Evolutionary conservation across 2,888 invertebrate species (phyloP).

Genomic region (Rapana venosa): DNA sequence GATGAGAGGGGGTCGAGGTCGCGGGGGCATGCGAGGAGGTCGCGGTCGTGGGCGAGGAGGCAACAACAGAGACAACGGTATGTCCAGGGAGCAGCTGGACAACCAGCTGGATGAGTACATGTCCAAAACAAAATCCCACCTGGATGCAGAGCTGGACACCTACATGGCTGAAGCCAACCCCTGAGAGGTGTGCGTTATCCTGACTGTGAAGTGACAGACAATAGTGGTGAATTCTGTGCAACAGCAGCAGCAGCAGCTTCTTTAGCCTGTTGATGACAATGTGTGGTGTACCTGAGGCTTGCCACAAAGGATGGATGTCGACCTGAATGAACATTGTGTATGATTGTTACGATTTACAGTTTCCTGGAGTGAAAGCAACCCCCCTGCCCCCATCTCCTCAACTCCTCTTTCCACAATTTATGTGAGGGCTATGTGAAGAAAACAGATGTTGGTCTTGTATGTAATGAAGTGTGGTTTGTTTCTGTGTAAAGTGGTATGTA

Average conservation of each 20-base stretch:
- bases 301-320: too few species aligned
- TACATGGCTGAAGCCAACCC: constrained; percentile 81
- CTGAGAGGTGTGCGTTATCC: neutral
- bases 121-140: constrained; percentile 83
- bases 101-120: constrained; percentile 86
- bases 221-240: neutral
- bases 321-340: too few species aligned
- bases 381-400: too few species aligned
- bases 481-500: too few species aligned
- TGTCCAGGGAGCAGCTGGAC: constrained; percentile 83
- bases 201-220: neutral
- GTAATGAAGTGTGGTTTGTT: too few species aligned
- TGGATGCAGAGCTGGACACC: constrained; percentile 82
- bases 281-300: too few species aligned
- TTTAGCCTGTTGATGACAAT: neutral
- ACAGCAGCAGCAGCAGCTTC: neutral
- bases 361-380: too few species aligned
- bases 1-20: constrained; percentile 50
- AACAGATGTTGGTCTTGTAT: too few species aligned
- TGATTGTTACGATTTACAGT: too few species aligned
- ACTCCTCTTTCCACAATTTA: too few species aligned
- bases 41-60: constrained; percentile 57
- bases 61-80: constrained; percentile 52
- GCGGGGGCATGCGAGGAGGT: constrained; percentile 57
- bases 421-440: too few species aligned